Evolutionary conservation across 1,140 invertebrate genomes (phyloP).

Genomic region (Drosophila grimshawi): DNA sequence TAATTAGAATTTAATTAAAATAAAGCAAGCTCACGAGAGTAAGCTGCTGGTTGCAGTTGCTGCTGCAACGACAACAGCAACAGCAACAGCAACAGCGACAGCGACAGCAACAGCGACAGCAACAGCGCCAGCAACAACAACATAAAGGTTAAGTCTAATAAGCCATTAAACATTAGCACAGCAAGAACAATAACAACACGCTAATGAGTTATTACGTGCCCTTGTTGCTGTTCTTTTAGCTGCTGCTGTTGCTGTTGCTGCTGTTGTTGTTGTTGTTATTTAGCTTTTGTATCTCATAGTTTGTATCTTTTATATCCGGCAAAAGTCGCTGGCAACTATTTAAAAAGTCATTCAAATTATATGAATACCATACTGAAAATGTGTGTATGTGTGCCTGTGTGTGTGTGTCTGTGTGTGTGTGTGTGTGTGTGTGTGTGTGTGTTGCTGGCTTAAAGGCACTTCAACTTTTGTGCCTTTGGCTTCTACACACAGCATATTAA

Average conservation of each 20-base stretch:
- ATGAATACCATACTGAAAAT: conserved; percentile 64
- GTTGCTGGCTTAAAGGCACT: conserved; percentile 45
- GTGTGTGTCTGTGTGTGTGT: conserved; percentile 23
- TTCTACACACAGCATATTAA: conserved; percentile 68
- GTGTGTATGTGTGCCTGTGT: conserved; percentile 21
- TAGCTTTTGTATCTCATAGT: conserved; percentile 33
- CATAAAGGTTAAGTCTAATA: conserved; percentile 68
- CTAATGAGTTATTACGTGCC: conserved; percentile 81
- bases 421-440: conserved; percentile 20
- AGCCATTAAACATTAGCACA: conserved; percentile 73
- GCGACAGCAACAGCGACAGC: conserved; percentile 11
- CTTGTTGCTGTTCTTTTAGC: neutral
- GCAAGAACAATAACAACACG: conserved; percentile 49
- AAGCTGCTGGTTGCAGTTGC: conserved; percentile 8
- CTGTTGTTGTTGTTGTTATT: neutral
- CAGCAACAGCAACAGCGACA: neutral
- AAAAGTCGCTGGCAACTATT: conserved; percentile 68
- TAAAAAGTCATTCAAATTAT: conserved; percentile 84
- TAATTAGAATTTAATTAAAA: conserved; percentile 85
- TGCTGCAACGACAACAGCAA: conserved; percentile 8
- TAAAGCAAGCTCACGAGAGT: conserved; percentile 37
- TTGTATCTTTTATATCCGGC: conserved; percentile 28
- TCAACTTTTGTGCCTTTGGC: conserved; percentile 11
- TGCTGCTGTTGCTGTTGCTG: neutral
- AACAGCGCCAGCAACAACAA: conserved; percentile 8